These are phyloP conservation scores for Schizothorax lantsangensis DNA, from an alignment of 2,797 vertebrate genomes.

Conservation along the genomic window DNA sequence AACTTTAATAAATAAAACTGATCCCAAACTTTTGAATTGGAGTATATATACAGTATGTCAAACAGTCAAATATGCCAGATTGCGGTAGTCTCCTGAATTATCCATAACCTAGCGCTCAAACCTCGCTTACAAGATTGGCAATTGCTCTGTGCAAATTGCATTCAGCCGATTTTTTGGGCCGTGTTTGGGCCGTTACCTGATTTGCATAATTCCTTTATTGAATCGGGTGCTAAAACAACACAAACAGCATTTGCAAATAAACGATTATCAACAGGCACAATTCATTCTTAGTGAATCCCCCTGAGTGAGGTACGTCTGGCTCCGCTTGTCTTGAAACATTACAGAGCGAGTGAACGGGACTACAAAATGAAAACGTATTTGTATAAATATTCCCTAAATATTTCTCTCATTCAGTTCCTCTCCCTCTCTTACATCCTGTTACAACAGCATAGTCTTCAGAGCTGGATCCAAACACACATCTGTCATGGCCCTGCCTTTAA, in stretches of 20 bases:
- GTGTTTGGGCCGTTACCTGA: neutral
- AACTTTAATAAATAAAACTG: neutral
- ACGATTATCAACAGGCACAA: neutral
- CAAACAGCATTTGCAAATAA: conserved; percentile 16
- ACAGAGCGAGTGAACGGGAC: neutral
- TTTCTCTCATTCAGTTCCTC: neutral
- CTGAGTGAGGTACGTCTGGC: neutral
- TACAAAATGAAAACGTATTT: conserved; percentile 1
- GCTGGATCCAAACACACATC: conserved; percentile 18
- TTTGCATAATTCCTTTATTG: conserved; percentile 22
- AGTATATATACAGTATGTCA: too few species aligned
- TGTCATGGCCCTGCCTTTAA: conserved; percentile 3
- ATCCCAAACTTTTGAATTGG: neutral
- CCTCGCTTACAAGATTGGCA: neutral
- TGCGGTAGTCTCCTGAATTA: neutral
- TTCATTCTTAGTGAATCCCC: conserved; percentile 13
- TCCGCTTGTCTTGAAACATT: neutral
- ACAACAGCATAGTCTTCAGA: neutral
- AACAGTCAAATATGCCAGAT: neutral
- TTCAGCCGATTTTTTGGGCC: neutral
- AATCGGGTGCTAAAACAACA: conserved; percentile 17
- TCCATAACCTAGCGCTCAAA: neutral
- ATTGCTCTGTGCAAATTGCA: conserved; percentile 12
- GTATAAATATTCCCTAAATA: conserved; percentile 9
- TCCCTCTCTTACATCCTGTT: neutral